phyloP scores from a whole-genome alignment of 2,113 vertebrate genomes.

The Misgurnus anguillicaudatus region DNA sequence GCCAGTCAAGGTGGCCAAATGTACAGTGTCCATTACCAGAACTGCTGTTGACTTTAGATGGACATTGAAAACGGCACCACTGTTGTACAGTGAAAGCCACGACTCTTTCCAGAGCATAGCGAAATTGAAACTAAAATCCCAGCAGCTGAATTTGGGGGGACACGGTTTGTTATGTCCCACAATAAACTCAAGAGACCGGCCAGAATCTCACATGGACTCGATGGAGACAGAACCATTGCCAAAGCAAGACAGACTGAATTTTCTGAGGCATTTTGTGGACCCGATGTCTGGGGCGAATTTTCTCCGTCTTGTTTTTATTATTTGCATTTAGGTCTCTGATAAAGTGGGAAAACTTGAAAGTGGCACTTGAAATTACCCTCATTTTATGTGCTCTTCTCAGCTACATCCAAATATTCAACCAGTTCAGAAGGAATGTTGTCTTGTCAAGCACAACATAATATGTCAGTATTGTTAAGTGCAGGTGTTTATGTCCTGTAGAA shows the following conservation, averaged over 20 bases:
- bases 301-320: conserved; percentile 62
- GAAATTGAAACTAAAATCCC: conserved; percentile 57
- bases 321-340: conserved; percentile 60
- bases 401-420: conserved; percentile 57
- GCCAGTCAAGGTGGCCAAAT: conserved; percentile 53
- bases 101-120: conserved; percentile 67
- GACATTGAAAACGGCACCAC: conserved; percentile 59
- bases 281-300: conserved; percentile 53
- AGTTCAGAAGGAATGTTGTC: conserved; percentile 48
- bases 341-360: conserved; percentile 56
- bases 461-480: conserved; percentile 35
- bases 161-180: conserved; percentile 26
- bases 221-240: conserved; percentile 66
- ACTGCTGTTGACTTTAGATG: conserved; percentile 27
- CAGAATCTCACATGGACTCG: conserved; percentile 42
- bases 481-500: conserved; percentile 55
- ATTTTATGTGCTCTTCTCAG: conserved; percentile 50
- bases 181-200: conserved; percentile 45
- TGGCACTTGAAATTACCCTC: conserved; percentile 68
- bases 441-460: conserved; percentile 32
- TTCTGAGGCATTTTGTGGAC: conserved; percentile 59
- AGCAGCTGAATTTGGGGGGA: conserved; percentile 64
- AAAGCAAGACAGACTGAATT: conserved; percentile 59
- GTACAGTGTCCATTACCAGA: conserved; percentile 54
- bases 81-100: conserved; percentile 63